Evolutionary conservation across 2,888 invertebrate species (phyloP).

Genomic region (Urechis unicinctus): DNA sequence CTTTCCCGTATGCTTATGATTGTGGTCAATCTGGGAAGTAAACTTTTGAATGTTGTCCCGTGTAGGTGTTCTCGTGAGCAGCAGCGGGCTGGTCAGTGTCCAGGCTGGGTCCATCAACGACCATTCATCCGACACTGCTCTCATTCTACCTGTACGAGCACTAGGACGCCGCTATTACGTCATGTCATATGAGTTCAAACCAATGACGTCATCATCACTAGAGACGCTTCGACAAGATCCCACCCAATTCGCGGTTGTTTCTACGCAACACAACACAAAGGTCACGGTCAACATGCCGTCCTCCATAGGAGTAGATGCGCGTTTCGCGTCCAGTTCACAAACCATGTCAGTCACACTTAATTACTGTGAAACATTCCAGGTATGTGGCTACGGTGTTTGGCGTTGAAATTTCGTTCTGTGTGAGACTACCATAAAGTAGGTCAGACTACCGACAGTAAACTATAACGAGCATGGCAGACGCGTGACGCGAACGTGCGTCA

Average conservation of each 20-base stretch:
- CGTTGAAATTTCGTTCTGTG: background rate
- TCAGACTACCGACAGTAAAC: background rate
- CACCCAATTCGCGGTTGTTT: slow-evolving; percentile 6
- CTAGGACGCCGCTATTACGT: slow-evolving; percentile 13
- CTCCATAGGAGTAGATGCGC: background rate
- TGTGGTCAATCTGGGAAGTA: background rate
- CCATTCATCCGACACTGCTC: slow-evolving; percentile 14
- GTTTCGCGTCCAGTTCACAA: background rate
- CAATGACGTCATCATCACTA: background rate
- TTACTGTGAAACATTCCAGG: slow-evolving; percentile 5
- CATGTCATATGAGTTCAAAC: slow-evolving; percentile 10
- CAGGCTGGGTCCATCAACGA: slow-evolving; percentile 12
- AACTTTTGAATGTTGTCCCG: background rate
- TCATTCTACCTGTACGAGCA: slow-evolving; percentile 10
- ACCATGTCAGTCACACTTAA: background rate
- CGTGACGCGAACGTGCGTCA: too few species aligned
- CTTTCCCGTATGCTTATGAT: background rate
- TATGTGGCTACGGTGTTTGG: background rate
- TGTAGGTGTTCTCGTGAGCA: slow-evolving; percentile 7
- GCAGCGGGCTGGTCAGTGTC: slow-evolving; percentile 9
- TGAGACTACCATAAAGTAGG: background rate
- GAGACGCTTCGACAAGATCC: too few species aligned
- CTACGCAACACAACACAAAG: background rate
- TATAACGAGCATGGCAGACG: too few species aligned
- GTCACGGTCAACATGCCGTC: background rate